Evolutionary conservation across 1,140 invertebrate species (phyloP).

Genomic region (Phthorimaea operculella): DNA sequence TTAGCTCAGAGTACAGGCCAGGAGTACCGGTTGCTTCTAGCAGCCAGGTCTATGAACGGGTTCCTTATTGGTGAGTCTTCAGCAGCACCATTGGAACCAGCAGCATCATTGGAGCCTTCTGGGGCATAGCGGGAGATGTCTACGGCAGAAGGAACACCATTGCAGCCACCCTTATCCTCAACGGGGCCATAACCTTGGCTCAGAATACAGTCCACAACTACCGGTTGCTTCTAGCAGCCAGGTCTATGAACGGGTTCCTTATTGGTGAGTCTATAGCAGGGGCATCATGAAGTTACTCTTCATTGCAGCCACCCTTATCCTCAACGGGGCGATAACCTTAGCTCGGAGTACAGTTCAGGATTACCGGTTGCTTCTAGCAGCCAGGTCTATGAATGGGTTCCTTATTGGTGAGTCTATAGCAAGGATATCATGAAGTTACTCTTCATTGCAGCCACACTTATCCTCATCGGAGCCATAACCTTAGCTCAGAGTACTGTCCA

Average conservation of each 20-base stretch:
- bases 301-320: constrained; percentile 71
- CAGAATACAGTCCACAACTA: constrained; percentile 60
- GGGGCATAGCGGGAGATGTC: constrained; percentile 75
- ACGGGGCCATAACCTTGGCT: constrained; percentile 67
- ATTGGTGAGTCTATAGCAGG: constrained; percentile 53
- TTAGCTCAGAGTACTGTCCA: constrained; percentile 58
- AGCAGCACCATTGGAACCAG: too few relatives aligned
- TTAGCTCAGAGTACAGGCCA: constrained; percentile 58
- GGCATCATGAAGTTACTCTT: too few relatives aligned
- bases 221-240: constrained; percentile 52
- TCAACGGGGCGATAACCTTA: constrained; percentile 70
- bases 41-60: constrained; percentile 65
- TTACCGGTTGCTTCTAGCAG: constrained; percentile 53
- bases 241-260: constrained; percentile 66
- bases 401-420: constrained; percentile 54
- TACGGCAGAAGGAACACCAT: constrained; percentile 73
- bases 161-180: constrained; percentile 71
- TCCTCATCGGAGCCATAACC: constrained; percentile 70
- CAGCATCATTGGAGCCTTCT: too few relatives aligned
- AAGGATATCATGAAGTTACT: too few relatives aligned
- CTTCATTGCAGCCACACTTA: constrained; percentile 71
- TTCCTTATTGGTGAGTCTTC: too few relatives aligned
- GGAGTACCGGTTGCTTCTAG: constrained; percentile 50
- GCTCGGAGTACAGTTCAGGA: constrained; percentile 57
- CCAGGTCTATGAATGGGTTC: constrained; percentile 66